Percentiles rank a stretch among this genome's conserved stretches.
Conservation (phyloP, 2,797 vertebrate genomes). For the Benthosema pterotum region DNA sequence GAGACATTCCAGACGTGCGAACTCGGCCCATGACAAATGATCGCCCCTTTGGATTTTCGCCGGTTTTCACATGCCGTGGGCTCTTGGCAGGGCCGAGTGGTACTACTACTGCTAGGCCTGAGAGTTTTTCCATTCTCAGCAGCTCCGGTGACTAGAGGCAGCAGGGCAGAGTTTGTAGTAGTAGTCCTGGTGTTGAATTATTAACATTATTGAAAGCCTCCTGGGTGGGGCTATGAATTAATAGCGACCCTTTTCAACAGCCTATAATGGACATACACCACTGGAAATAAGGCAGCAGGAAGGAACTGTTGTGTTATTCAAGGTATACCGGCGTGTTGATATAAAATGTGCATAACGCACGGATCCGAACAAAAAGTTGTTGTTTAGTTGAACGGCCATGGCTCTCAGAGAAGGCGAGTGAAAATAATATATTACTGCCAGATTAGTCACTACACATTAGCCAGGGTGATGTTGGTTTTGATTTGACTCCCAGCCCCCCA, state of each 20-base stretch:
- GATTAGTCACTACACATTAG: conserved; percentile 71
- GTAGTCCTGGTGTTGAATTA: conserved; percentile 57
- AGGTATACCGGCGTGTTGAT: conserved; percentile 53
- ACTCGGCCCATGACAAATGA: conserved; percentile 68
- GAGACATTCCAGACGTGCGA: conserved; percentile 78
- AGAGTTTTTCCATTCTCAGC: conserved; percentile 33
- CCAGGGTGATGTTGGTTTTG: conserved; percentile 70
- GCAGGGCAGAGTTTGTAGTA: conserved; percentile 48
- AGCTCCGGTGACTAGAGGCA: conserved; percentile 42
- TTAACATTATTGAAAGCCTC: conserved; percentile 57
- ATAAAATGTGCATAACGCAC: conserved; percentile 43
- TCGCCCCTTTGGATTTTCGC: conserved; percentile 57
- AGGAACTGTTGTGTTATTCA: conserved; percentile 52
- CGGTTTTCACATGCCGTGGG: conserved; percentile 45
- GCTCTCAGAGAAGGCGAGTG: conserved; percentile 51
- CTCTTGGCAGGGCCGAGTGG: conserved; percentile 47
- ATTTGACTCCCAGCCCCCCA: conserved; percentile 57
- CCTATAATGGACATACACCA: conserved; percentile 33
- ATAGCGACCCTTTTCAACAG: conserved; percentile 58
- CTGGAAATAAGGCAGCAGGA: conserved; percentile 43
- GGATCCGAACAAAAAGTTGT: conserved; percentile 44
- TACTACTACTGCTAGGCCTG: conserved; percentile 23
- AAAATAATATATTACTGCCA: conserved; percentile 69
- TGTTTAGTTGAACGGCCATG: conserved; percentile 44
- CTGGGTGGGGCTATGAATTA: conserved; percentile 60